These are phyloP conservation scores for Hipposideros larvatus DNA, from an alignment of 2,797 vertebrate species.

Conservation along the genomic window DNA sequence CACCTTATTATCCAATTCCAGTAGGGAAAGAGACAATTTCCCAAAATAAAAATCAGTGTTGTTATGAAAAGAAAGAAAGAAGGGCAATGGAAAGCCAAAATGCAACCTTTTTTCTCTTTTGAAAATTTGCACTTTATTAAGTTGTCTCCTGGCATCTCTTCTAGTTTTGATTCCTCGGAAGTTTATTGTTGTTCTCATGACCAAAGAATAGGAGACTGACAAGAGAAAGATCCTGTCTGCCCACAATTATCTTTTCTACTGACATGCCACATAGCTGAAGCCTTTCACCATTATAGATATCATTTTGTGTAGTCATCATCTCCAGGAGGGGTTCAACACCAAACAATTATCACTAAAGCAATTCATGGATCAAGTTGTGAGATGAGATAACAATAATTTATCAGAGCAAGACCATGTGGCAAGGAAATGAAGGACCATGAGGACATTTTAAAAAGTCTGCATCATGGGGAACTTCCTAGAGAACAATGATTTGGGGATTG, in stretches of 20 bases:
- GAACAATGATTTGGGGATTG: not conserved
- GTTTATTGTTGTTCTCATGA: conserved; percentile 8
- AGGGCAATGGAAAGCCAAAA: not conserved
- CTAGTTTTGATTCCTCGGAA: conserved; percentile 10
- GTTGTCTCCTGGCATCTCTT: not conserved
- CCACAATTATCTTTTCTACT: conserved; percentile 22
- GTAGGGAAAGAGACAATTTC: conserved; percentile 21
- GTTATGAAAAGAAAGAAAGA: conserved; percentile 39
- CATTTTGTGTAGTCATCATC: conserved; percentile 52
- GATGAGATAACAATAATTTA: not conserved
- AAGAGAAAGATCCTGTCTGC: not conserved
- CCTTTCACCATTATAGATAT: not conserved
- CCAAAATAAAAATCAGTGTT: conserved; percentile 32
- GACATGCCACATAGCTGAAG: not conserved
- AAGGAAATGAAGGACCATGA: conserved; percentile 38
- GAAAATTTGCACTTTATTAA: conserved; percentile 47
- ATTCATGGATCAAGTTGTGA: conserved; percentile 16
- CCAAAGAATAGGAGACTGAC: not conserved
- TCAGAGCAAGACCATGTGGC: conserved; percentile 11
- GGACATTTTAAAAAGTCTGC: conserved; percentile 29
- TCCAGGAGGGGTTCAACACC: not conserved
- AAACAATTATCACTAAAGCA: conserved; percentile 27
- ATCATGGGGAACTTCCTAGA: conserved; percentile 9
- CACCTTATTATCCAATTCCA: not conserved
- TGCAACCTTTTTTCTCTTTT: not conserved